Percentiles rank a stretch among this genome's conserved stretches.
phyloP scores from a whole-genome alignment of 2,113 vertebrate species.

The Raja brachyura region DNA sequence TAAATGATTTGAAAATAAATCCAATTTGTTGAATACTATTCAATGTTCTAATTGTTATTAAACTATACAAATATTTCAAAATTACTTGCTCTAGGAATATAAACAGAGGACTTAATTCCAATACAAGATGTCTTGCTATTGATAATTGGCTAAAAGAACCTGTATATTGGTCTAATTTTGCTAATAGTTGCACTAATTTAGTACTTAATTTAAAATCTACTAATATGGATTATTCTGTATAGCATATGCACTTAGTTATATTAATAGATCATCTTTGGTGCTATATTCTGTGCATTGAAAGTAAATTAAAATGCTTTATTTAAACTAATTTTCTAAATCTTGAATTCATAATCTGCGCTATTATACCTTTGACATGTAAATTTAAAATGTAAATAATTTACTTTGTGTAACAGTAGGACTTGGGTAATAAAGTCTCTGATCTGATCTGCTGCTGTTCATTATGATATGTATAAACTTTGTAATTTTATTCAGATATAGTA shows the following conservation, averaged over 20 bases:
- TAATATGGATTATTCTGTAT: not conserved
- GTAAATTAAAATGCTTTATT: constrained; percentile 32
- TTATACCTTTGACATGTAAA: constrained; percentile 8
- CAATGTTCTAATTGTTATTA: not conserved
- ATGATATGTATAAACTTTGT: not conserved
- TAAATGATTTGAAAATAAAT: not conserved
- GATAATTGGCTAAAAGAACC: not conserved
- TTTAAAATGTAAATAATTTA: constrained; percentile 32
- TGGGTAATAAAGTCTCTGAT: constrained; percentile 26
- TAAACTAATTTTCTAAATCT: constrained; percentile 23
- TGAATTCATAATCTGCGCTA: constrained; percentile 4
- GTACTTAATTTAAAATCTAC: not conserved
- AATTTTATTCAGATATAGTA: not conserved
- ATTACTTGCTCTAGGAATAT: not conserved
- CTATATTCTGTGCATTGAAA: constrained; percentile 33
- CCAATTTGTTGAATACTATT: not conserved
- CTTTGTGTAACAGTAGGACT: constrained; percentile 20
- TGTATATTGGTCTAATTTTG: constrained; percentile 15
- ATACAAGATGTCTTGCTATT: constrained; percentile 14
- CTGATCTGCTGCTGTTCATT: not conserved
- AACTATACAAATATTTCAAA: constrained; percentile 2
- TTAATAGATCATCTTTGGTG: constrained; percentile 22
- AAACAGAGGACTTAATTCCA: not conserved
- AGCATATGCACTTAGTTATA: not conserved
- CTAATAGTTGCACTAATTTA: constrained; percentile 26